These are phyloP conservation scores for Menura novaehollandiae DNA, from an alignment of 2,113 vertebrate species.

Conservation along the genomic window DNA sequence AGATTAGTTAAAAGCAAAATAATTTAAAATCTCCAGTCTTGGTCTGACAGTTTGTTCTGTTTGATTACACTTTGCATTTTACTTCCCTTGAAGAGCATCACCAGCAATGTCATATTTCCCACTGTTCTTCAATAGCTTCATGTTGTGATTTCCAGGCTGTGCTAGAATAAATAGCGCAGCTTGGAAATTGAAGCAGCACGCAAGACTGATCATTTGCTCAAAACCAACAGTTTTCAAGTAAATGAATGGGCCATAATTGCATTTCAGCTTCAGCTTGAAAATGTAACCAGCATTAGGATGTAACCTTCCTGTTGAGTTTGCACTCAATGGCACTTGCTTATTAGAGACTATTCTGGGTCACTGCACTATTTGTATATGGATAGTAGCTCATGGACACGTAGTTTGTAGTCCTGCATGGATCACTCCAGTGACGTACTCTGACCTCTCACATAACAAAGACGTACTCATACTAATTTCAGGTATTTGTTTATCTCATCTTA, in stretches of 20 bases:
- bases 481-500: not conserved
- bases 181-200: not conserved
- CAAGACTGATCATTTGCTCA: constrained; percentile 13
- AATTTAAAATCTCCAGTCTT: not conserved
- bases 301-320: not conserved
- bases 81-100: not conserved
- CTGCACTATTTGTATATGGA: not conserved
- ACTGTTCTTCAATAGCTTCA: not conserved
- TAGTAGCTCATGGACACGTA: not conserved
- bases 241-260: not conserved
- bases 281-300: not conserved
- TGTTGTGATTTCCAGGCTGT: not conserved
- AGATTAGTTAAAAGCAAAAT: not conserved
- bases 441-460: not conserved
- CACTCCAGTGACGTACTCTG: not conserved
- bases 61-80: not conserved
- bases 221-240: constrained; percentile 30
- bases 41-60: not conserved
- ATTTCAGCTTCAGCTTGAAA: not conserved
- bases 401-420: not conserved
- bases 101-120: not conserved
- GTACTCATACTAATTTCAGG: not conserved
- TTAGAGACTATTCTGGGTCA: not conserved
- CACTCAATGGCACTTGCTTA: not conserved
- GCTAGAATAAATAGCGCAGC: not conserved